Evolutionary conservation across 2,113 vertebrate species (phyloP).

Genomic region (Polypterus bichir): DNA sequence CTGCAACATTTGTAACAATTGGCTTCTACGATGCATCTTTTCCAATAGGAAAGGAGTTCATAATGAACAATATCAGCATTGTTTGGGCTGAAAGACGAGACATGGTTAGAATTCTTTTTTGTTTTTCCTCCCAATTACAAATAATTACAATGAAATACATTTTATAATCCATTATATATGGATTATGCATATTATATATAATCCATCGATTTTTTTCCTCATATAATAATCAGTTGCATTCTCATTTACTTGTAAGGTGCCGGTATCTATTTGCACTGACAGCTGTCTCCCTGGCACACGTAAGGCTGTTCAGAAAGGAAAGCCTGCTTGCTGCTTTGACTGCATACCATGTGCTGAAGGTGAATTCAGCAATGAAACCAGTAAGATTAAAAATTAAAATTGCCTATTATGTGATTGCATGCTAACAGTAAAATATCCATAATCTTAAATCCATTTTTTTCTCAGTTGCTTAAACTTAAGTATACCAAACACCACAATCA

Average conservation of each 20-base stretch:
- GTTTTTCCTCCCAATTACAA: too few relatives aligned
- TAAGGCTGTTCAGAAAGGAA: slow-evolving; percentile 19
- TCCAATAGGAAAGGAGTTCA: not conserved
- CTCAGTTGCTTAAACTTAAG: too few relatives aligned
- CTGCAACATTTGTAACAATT: slow-evolving; percentile 3
- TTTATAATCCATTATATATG: not conserved
- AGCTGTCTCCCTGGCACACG: slow-evolving; percentile 25
- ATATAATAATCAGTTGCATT: not conserved
- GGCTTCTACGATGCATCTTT: slow-evolving; percentile 4
- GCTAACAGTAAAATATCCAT: too few relatives aligned
- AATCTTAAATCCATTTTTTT: too few relatives aligned
- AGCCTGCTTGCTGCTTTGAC: slow-evolving; percentile 5
- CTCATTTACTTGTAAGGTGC: slow-evolving; percentile 9
- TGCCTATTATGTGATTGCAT: too few relatives aligned
- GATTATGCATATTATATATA: not conserved
- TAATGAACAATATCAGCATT: slow-evolving; percentile 1
- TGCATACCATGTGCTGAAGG: slow-evolving; percentile 22
- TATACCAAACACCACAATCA: too few relatives aligned
- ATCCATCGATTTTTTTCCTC: not conserved
- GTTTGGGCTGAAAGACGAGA: not conserved
- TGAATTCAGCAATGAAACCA: slow-evolving; percentile 16
- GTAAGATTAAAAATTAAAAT: not conserved
- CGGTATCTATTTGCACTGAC: slow-evolving; percentile 24
- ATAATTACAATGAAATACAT: not conserved
- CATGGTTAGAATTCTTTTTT: not conserved